Evolutionary conservation across 2,888 invertebrate species (phyloP).

Genomic region (Ctenicera cuprea): DNA sequence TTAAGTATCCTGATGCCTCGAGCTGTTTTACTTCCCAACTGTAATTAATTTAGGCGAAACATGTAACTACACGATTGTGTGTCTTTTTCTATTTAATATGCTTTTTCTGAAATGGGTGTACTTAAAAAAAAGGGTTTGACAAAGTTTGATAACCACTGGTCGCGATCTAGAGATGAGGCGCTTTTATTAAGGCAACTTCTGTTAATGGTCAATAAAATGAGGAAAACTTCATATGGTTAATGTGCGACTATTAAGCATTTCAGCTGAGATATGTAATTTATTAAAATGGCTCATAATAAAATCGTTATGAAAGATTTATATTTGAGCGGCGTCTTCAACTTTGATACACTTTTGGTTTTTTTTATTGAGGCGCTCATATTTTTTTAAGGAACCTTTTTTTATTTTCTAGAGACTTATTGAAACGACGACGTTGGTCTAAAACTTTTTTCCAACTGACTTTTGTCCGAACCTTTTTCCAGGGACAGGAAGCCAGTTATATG

Average conservation of each 20-base stretch:
- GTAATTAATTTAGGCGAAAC: slow-evolving; percentile 27
- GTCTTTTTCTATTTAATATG: slow-evolving; percentile 4
- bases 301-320: slow-evolving; percentile 25
- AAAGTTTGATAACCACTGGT: slow-evolving; percentile 25
- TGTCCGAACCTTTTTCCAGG: too few relatives aligned
- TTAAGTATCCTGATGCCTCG: background rate
- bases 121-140: slow-evolving; percentile 11
- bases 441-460: too few relatives aligned
- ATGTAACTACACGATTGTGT: background rate
- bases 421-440: too few relatives aligned
- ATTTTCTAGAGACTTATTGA: too few relatives aligned
- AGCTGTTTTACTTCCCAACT: slow-evolving; percentile 22
- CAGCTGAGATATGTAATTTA: slow-evolving; percentile 13
- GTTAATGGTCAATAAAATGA: slow-evolving; percentile 23
- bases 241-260: background rate
- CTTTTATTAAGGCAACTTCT: slow-evolving; percentile 24
- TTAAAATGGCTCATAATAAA: slow-evolving; percentile 23
- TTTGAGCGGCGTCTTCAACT: too few relatives aligned
- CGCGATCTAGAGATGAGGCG: slow-evolving; percentile 3
- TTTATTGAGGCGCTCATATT: too few relatives aligned
- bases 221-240: slow-evolving; percentile 24
- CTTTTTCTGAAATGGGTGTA: background rate
- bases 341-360: too few relatives aligned
- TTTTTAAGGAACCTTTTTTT: too few relatives aligned
- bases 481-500: too few relatives aligned